Evolutionary conservation across 2,888 invertebrate species (phyloP), one percentile per base, ranked within the genome.

Genomic region (Pimpla rufipes): DNA sequence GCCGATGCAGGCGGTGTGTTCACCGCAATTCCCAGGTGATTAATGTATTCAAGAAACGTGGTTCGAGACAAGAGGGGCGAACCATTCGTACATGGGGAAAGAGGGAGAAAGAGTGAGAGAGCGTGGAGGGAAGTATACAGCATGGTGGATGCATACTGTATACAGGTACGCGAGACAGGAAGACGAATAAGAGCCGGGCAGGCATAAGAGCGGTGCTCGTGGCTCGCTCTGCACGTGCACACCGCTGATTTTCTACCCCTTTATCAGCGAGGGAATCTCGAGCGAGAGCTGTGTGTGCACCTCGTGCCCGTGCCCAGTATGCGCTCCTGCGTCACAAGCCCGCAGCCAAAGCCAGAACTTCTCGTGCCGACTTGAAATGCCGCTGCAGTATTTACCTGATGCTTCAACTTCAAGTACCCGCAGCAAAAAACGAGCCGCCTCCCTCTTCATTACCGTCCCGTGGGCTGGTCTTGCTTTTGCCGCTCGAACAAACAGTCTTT

Each of bases 1-100:
- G 64, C 86, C 81, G 64, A 87, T 85, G 83, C 87, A 84, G 82
- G 85, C 73, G 29, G 29, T 29, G 29, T 86, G 78, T 62, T 55
- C 73, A 85, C 84, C 83, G 79, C 84, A 47, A 62, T 18, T 55
- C 76, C 59, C 80, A 85, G 81, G 88, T 91, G 92, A 92, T 92
- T 92, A 92, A 92, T 92, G 92, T 88, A 91, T 92, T 90, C 87
- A 89, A 87, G 87, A 87, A 88, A 89, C 89, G 88, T 88, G 88
- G 86, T 84, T 86, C 85, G 87, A 87, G 87, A 86, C 76, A 66
- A n/a, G n/a, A n/a, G n/a, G 70, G 57, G 57, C 29, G 29, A 73
- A 55, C 66, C 73, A 75, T 76, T 64, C 55, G 67, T 66, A 75
- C 86, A 86, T 76, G 85, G 87, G 86, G 85, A 87, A n/a, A n/a